Evolutionary conservation across 2,113 vertebrate genomes (phyloP).

Genomic region (Nettapus auritus): DNA sequence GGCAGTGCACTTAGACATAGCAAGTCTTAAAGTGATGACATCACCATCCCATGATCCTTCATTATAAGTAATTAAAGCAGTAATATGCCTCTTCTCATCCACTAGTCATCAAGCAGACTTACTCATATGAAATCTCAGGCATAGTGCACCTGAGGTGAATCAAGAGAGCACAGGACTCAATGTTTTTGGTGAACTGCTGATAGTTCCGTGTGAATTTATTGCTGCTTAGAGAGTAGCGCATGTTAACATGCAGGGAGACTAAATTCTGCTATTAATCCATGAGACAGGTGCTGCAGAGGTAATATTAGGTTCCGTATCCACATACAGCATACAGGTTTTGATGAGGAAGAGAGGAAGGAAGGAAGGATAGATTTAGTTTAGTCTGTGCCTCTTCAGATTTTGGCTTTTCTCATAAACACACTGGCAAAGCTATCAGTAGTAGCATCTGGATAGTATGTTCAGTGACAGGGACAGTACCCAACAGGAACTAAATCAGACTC

Average conservation of each 20-base stretch:
- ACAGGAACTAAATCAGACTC: conserved; percentile 29
- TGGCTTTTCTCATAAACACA: conserved; percentile 52
- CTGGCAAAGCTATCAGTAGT: conserved; percentile 32
- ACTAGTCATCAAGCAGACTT: conserved; percentile 26
- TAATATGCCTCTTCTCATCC: conserved; percentile 23
- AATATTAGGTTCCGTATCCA: conserved; percentile 6
- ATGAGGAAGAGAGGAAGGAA: conserved; percentile 4
- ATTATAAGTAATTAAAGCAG: conserved; percentile 62
- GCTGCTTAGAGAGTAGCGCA: conserved; percentile 9
- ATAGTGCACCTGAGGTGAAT: conserved; percentile 43
- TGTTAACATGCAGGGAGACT: conserved; percentile 50
- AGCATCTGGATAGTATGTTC: conserved; percentile 28
- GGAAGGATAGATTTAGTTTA: conserved; percentile 36
- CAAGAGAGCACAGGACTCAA: conserved; percentile 29
- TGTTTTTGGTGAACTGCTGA: conserved; percentile 46
- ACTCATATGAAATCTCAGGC: not conserved
- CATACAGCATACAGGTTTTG: not conserved
- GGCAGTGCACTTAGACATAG: conserved; percentile 70
- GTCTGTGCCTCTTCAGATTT: conserved; percentile 44
- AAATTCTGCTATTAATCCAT: conserved; percentile 62
- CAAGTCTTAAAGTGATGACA: conserved; percentile 65
- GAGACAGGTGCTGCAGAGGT: conserved; percentile 22
- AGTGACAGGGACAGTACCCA: not conserved
- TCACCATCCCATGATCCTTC: conserved; percentile 58
- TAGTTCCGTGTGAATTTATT: conserved; percentile 54